These are phyloP conservation scores for Nezara viridula DNA, from an alignment of 2,888 invertebrate species.

Conservation along the genomic window DNA sequence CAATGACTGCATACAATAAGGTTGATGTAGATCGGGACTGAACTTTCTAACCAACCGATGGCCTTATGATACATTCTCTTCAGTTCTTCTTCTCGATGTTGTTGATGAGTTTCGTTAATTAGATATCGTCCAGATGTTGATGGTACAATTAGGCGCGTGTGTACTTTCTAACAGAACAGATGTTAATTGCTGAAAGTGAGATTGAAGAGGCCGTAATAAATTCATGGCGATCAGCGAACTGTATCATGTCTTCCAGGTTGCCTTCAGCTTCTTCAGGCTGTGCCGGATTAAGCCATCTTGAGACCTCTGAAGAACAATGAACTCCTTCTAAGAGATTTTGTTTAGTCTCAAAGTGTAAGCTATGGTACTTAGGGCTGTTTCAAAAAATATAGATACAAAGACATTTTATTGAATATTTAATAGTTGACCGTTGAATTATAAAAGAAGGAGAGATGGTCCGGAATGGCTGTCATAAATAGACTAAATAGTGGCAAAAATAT, in stretches of 20 bases:
- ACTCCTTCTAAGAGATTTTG: too few relatives aligned
- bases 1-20: background rate
- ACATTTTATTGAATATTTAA: too few relatives aligned
- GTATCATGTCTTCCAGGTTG: background rate
- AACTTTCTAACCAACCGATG: background rate
- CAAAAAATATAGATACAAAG: too few relatives aligned
- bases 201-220: slow-evolving; percentile 3
- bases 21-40: background rate
- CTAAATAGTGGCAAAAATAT: too few relatives aligned
- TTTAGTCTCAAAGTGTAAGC: too few relatives aligned
- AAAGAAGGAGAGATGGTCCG: too few relatives aligned
- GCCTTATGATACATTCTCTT: background rate
- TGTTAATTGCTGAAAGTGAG: slow-evolving; percentile 22
- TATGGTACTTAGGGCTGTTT: too few relatives aligned
- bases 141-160: background rate
- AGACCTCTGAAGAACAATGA: too few relatives aligned
- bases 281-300: too few relatives aligned
- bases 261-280: too few relatives aligned
- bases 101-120: background rate
- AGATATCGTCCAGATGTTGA: background rate
- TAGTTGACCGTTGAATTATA: too few relatives aligned
- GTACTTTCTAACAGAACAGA: slow-evolving; percentile 2
- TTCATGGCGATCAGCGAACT: background rate
- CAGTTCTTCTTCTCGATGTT: background rate
- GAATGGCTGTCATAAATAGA: too few relatives aligned